phyloP scores from a whole-genome alignment of 2,797 vertebrate species.

The Hemibagrus guttatus region DNA sequence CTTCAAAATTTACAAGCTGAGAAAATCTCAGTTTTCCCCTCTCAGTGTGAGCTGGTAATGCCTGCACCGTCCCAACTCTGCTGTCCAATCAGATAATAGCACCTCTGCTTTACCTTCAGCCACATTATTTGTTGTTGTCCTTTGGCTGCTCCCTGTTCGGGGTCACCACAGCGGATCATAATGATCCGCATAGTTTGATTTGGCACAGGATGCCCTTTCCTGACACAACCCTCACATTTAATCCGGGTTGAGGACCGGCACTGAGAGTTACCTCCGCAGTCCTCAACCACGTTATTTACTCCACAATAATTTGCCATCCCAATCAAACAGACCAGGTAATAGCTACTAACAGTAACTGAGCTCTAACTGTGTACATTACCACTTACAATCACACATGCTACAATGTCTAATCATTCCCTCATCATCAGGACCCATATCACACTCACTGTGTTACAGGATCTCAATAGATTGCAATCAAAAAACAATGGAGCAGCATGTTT shows the following conservation, averaged over 20 bases:
- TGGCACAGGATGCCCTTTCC: no score
- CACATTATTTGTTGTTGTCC: neutral
- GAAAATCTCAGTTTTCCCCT: neutral
- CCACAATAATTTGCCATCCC: neutral
- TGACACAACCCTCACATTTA: no score
- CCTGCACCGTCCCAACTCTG: neutral
- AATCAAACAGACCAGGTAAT: slow-evolving; percentile 9
- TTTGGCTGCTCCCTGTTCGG: no score
- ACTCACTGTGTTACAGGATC: neutral
- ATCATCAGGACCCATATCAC: slow-evolving; percentile 11
- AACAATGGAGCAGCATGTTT: neutral
- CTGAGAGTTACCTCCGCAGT: no score
- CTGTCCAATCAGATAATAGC: neutral
- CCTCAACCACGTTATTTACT: neutral
- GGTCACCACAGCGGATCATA: no score
- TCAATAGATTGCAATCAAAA: slow-evolving; percentile 21
- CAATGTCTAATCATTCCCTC: neutral
- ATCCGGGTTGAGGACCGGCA: no score
- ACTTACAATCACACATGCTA: slow-evolving; percentile 2
- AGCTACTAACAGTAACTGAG: neutral
- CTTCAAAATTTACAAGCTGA: neutral
- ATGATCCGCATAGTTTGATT: no score
- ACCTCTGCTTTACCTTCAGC: neutral
- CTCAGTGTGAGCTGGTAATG: slow-evolving; percentile 15
- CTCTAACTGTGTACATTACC: neutral